A percentile compares a stretch with the other conserved stretches of the same genome.
phyloP scores from a whole-genome alignment of 2,888 invertebrate genomes.

The Arenicola marina region DNA sequence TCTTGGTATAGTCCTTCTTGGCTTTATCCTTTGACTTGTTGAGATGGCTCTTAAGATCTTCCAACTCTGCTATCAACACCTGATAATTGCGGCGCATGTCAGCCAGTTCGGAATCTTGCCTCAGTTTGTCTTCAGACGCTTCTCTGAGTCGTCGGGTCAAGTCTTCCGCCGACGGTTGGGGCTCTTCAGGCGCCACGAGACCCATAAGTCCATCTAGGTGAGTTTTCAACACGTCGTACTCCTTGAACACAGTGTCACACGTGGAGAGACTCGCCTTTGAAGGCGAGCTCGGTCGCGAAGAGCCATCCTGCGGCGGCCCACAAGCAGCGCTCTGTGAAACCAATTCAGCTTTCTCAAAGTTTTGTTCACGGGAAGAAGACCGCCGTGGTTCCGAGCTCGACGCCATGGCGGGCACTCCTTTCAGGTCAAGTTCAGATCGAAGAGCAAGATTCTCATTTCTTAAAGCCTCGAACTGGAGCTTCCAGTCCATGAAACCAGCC shows the following conservation, averaged over 20 bases:
- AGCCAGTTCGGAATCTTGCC: not conserved
- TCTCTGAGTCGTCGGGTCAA: too few species aligned
- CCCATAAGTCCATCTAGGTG: not conserved
- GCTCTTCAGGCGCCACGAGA: not conserved
- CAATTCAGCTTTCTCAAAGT: conserved; percentile 2
- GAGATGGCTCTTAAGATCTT: not conserved
- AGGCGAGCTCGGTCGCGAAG: too few species aligned
- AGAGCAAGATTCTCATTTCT: not conserved
- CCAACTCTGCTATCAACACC: not conserved
- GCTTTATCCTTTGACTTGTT: conserved; percentile 6
- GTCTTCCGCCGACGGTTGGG: too few species aligned
- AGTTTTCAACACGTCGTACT: not conserved
- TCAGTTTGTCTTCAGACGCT: not conserved
- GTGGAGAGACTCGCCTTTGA: too few species aligned
- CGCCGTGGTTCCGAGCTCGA: not conserved
- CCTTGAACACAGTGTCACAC: too few species aligned
- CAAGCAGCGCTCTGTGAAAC: conserved; percentile 1
- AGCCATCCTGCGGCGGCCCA: not conserved
- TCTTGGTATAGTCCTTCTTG: conserved; percentile 10
- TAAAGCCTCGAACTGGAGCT: not conserved
- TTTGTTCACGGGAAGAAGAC: not conserved
- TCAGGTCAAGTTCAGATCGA: not conserved
- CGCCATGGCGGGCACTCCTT: not conserved
- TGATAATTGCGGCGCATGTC: not conserved
- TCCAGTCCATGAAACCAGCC: conserved; percentile 3